These are phyloP conservation scores for Drosophila aff. DNA, from an alignment of 1,140 invertebrate species.

Conservation along the genomic window DNA sequence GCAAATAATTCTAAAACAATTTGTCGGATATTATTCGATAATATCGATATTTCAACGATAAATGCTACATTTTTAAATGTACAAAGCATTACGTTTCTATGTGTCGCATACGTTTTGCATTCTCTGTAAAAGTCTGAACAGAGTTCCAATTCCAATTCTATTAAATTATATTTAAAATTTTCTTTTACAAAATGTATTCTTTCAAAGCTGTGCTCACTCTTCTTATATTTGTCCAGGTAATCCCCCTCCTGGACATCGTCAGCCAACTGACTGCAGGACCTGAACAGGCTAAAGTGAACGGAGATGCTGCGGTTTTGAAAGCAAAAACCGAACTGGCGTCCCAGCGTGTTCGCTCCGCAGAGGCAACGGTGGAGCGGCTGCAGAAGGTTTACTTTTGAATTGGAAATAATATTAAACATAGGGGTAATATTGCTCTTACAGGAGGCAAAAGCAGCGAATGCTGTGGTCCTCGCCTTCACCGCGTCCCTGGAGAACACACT, in stretches of 20 bases:
- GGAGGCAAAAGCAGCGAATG: background rate
- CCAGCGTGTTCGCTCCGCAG: background rate
- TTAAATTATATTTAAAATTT: background rate
- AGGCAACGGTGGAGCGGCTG: background rate
- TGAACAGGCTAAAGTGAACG: background rate
- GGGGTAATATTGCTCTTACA: background rate
- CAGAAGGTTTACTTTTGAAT: background rate
- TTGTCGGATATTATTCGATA: background rate
- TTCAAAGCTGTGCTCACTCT: background rate
- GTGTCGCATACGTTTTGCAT: background rate
- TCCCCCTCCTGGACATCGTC: background rate
- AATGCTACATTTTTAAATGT: no score
- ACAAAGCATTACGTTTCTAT: no score
- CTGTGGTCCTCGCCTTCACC: background rate
- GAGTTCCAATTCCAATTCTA: background rate
- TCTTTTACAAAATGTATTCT: background rate
- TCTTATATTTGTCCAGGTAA: background rate
- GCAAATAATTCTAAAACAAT: no score
- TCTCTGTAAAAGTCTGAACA: background rate
- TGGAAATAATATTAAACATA: background rate
- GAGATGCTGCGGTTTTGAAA: background rate
- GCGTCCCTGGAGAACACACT: background rate
- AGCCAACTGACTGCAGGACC: background rate
- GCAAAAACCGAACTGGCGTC: background rate
- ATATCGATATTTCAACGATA: background rate